Conservation (phyloP, 2,888 invertebrate genomes). For the Tromatobia lineatoria region DNA sequence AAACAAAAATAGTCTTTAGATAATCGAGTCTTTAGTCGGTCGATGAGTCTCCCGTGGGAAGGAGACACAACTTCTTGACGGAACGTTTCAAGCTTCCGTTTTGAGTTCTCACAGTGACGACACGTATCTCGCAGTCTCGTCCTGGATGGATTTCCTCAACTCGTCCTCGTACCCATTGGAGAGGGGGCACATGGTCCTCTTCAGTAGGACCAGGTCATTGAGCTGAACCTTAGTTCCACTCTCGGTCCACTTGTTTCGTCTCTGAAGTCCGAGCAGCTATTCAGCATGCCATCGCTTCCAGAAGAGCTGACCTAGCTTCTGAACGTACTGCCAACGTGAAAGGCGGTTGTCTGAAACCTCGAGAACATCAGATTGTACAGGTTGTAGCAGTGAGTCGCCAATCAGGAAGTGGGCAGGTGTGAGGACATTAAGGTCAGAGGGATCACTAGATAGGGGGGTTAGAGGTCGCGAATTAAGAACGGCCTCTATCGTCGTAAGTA, state of each 20-base stretch:
- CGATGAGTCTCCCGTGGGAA: background rate
- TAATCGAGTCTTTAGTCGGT: background rate
- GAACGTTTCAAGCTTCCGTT: no score
- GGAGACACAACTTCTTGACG: background rate
- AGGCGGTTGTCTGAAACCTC: no score
- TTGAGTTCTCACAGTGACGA: no score
- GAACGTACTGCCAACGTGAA: no score
- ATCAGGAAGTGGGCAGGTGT: slow-evolving; percentile 77
- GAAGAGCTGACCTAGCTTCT: slow-evolving; percentile 50
- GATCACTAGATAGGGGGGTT: slow-evolving; percentile 55
- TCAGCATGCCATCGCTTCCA: slow-evolving; percentile 48
- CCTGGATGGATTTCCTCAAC: no score
- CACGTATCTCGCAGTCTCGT: no score
- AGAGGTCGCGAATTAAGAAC: slow-evolving; percentile 68
- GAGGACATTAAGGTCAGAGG: slow-evolving; percentile 65
- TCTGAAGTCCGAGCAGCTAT: slow-evolving; percentile 27
- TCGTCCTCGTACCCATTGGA: no score
- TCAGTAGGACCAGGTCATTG: no score
- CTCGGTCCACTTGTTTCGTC: no score
- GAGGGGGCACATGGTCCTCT: no score
- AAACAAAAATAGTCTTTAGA: no score
- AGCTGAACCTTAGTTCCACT: no score
- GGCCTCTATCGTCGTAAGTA: slow-evolving; percentile 69
- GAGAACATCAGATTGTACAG: slow-evolving; percentile 62
- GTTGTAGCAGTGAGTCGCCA: slow-evolving; percentile 57